Evolutionary conservation across 2,888 invertebrate species (phyloP), one percentile per base, ranked within the genome.

Genomic region (Coremacera marginata): DNA sequence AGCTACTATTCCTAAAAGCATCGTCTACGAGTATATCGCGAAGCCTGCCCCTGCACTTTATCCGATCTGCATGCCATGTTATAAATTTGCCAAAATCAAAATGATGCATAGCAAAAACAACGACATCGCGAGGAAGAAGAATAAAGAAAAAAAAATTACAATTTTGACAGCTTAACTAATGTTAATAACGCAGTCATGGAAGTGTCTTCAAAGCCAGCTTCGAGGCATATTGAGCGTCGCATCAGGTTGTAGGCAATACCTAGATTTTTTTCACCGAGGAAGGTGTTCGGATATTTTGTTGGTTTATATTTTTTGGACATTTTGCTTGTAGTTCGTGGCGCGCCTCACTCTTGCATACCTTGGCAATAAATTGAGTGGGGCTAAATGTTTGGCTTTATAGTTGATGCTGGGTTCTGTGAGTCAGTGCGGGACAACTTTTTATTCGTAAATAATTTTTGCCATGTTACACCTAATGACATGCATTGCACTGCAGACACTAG

Each of bases 141-240:
- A 19, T 19, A 55, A 55, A 19, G 8, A 22, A 60, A 19, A 37
- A 70, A 67, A 65, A 55, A n/a, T 65, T 22, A 27, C 19, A 63
- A 44, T 74, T 74, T 65, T 74, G 74, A 74, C 74, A 74, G 65
- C 65, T 65, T 51, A 73, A 73, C 62, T 73, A 73, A 65, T 73
- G 73, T 51, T 49, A 51, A 62, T 63, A 52, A 63, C 51, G 63
- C 51, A 51, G 27, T 34, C 19, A 27, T n/a, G 51, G 27, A 60
- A 19, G 34, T 27, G 52, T 22, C 27, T 11, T n/a, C 31, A 60
- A 37, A 34, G 51, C 25, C 44, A 49, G 16, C 22, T 27, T 52
- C 11, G 51, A 22, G 51, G 49, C 51, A 49, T 55, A 19, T n/a
- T 60, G 14, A 16, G 49, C 62, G 72, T 19, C n/a, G 74, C 37